These are phyloP conservation scores for Eudasyphora cyanicolor DNA, from an alignment of 2,888 invertebrate species.

Conservation along the genomic window DNA sequence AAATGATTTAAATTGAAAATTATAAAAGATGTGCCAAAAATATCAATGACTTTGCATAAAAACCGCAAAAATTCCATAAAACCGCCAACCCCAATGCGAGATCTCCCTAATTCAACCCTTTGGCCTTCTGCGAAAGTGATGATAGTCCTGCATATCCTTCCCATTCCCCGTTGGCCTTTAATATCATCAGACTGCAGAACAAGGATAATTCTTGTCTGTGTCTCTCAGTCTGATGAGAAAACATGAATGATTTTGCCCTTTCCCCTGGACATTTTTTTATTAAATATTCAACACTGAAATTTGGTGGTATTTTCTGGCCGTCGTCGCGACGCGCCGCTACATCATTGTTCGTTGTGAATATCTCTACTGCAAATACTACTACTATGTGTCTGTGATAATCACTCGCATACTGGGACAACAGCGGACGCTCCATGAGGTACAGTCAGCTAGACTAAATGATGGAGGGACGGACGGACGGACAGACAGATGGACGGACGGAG, in stretches of 20 bases:
- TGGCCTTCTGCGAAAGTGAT: too few relatives aligned
- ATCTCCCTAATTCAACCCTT: conserved; percentile 23
- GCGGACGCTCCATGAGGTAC: background rate
- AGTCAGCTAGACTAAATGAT: too few relatives aligned
- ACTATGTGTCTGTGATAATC: conserved; percentile 52
- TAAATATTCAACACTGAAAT: conserved; percentile 57
- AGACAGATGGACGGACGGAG: background rate
- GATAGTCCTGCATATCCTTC: background rate
- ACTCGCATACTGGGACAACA: conserved; percentile 26
- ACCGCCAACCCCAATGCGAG: background rate
- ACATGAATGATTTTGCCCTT: background rate
- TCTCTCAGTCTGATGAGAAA: too few relatives aligned
- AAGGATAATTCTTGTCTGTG: too few relatives aligned
- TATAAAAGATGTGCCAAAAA: conserved; percentile 38
- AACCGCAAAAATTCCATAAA: conserved; percentile 39
- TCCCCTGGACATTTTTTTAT: conserved; percentile 18
- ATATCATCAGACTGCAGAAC: too few relatives aligned
- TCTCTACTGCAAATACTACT: conserved; percentile 24
- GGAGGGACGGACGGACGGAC: background rate
- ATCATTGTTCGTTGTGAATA: conserved; percentile 41
- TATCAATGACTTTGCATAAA: conserved; percentile 38
- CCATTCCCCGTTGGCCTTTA: background rate
- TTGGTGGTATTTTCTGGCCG: conserved; percentile 1
- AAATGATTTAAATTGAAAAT: conserved; percentile 28
- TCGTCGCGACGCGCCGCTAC: too few relatives aligned